Evolutionary conservation across 1,140 invertebrate genomes (phyloP), one percentile per base, ranked within the genome.

Genomic region (Thaumetopoea pityocampa): DNA sequence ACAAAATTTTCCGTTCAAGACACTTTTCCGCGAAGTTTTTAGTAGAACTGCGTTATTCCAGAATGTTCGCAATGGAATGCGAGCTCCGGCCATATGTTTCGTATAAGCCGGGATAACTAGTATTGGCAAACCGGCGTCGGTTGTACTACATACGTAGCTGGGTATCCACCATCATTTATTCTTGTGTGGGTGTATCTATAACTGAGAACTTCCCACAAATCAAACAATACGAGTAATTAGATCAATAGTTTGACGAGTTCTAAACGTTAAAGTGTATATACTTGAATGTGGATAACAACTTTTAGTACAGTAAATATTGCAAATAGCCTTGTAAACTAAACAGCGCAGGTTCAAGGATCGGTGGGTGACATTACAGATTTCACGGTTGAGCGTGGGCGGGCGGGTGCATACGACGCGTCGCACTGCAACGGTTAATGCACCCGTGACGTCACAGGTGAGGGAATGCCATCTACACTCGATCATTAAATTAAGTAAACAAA

Each of bases 71-170:
- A 26, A 5, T 36, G 52, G 55, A 62, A 70, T 67, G 58, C 52
- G 66, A 54, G 49, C 58, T 61, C 55, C 35, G 53, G 56, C 54
- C 67, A 71, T 68, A 68, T 71, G 67, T 68, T 71, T 64, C 51
- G 47, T 71, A 63, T 61, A 30, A 40, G 37, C 16, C 37, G 37
- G 37, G 18, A 40, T 40, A 40, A 40, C 37, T 40, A 40, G 37
- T 40, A 40, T 40, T 40, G 37, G 37, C 37, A 40, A 30, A 26
- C 18, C 18, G 37, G 37, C 27, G 27, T 40, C n/a, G n/a, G n/a
- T n/a, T n/a, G n/a, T 16, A 30, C 37, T 19, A 40, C 16, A 18
- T 28, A 38, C n/a, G n/a, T n/a, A n/a, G n/a, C n/a, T n/a, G n/a
- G 23, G 27, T 38, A 38, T 40, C 18, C 23, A 30, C 37, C 24